A percentile compares a stretch with the other conserved stretches of the same genome.
These are phyloP conservation scores for Gobio gobio DNA, from an alignment of 2,113 vertebrate species.

Conservation along the genomic window DNA sequence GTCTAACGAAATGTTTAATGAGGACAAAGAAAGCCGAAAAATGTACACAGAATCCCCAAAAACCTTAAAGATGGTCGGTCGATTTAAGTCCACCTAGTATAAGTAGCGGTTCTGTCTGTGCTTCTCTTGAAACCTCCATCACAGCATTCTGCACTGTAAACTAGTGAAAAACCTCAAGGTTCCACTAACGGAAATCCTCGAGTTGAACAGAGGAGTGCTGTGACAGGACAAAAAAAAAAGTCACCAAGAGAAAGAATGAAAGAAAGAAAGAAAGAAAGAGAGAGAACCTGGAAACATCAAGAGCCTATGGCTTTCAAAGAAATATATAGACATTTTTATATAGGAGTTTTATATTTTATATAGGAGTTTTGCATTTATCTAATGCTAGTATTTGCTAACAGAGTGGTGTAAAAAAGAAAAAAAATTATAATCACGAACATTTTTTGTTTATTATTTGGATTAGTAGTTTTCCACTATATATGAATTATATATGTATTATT, in stretches of 20 bases:
- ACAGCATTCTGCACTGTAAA: conserved; percentile 54
- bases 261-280: neutral
- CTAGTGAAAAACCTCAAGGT: conserved; percentile 58
- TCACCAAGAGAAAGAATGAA: conserved; percentile 29
- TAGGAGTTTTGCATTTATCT: neutral
- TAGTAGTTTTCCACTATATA: neutral
- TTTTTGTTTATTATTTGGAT: neutral
- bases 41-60: neutral
- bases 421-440: neutral
- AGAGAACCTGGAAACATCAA: neutral
- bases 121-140: conserved; percentile 27
- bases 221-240: conserved; percentile 20
- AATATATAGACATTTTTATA: neutral
- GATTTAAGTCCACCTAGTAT: neutral
- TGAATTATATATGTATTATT: no score
- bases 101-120: neutral
- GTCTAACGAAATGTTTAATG: neutral
- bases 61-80: neutral
- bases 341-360: neutral
- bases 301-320: conserved; percentile 25
- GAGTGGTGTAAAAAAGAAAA: neutral
- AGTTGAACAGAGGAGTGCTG: conserved; percentile 40
- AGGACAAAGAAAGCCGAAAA: neutral
- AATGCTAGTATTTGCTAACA: neutral
- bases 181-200: conserved; percentile 58